A percentile compares a stretch with the other conserved stretches of the same genome.
Evolutionary conservation across 2,113 vertebrate genomes (phyloP).

Genomic region (Planiliza haematocheilus): DNA sequence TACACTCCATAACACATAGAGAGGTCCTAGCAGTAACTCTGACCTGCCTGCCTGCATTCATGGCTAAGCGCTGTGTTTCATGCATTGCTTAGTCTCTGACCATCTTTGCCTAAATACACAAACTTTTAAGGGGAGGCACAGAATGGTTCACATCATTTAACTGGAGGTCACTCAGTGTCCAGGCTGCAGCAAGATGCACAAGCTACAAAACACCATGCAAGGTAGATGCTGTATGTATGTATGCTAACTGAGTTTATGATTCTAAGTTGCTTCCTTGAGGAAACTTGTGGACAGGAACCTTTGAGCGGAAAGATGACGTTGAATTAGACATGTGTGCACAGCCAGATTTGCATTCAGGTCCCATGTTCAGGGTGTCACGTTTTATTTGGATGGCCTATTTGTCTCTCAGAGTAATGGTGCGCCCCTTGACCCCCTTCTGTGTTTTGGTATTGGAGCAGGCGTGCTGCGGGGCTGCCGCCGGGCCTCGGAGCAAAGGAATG

Average conservation of each 20-base stretch:
- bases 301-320: slow-evolving; percentile 12
- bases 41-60: slow-evolving; percentile 26
- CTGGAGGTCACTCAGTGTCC: slow-evolving; percentile 43
- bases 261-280: background rate
- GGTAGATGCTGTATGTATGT: background rate
- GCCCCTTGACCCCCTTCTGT: slow-evolving; percentile 63
- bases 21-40: slow-evolving; percentile 30
- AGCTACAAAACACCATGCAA: background rate
- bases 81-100: slow-evolving; percentile 21
- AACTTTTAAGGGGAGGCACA: slow-evolving; percentile 50
- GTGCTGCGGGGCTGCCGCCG: slow-evolving; percentile 45
- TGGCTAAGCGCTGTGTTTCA: slow-evolving; percentile 1
- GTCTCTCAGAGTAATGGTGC: slow-evolving; percentile 64
- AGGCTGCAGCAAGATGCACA: slow-evolving; percentile 16
- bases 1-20: slow-evolving; percentile 35
- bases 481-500: slow-evolving; percentile 73
- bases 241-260: too few species aligned
- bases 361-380: slow-evolving; percentile 56
- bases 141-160: slow-evolving; percentile 67
- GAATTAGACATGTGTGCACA: slow-evolving; percentile 8
- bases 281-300: slow-evolving; percentile 22
- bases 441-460: slow-evolving; percentile 66
- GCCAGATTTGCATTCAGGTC: slow-evolving; percentile 35
- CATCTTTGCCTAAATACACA: slow-evolving; percentile 49
- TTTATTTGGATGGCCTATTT: slow-evolving; percentile 75